These are phyloP conservation scores for Melanaphis sacchari DNA, from an alignment of 1,140 invertebrate species.

Conservation along the genomic window DNA sequence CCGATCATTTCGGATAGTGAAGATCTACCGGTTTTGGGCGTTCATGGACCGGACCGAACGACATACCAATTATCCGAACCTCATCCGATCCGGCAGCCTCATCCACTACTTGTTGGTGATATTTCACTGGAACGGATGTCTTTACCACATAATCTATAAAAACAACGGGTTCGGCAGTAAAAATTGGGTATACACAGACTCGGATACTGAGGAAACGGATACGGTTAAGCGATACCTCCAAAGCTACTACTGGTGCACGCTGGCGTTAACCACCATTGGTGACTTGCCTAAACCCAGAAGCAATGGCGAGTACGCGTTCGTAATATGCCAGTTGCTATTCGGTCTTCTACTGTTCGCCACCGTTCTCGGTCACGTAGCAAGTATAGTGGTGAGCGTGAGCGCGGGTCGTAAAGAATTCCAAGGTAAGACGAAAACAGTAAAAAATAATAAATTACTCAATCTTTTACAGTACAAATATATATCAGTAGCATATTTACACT, in stretches of 20 bases:
- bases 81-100: constrained; percentile 89
- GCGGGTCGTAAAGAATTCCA: constrained; percentile 94
- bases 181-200: constrained; percentile 88
- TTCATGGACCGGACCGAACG: constrained; percentile 98
- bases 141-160: constrained; percentile 95
- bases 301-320: constrained; percentile 90
- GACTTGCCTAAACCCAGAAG: constrained; percentile 80
- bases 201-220: constrained; percentile 80
- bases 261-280: constrained; percentile 90
- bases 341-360: constrained; percentile 91
- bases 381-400: constrained; percentile 94
- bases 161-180: constrained; percentile 91
- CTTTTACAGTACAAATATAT: background rate
- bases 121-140: constrained; percentile 99
- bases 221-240: constrained; percentile 94
- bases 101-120: constrained; percentile 97
- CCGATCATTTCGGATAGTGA: constrained; percentile 94
- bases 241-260: constrained; percentile 97
- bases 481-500: background rate
- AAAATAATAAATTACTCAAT: background rate
- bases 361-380: constrained; percentile 91
- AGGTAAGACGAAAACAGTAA: constrained; percentile 68
- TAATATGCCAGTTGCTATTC: constrained; percentile 88
- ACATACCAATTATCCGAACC: constrained; percentile 98
- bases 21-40: constrained; percentile 96